A percentile compares a stretch with the other conserved stretches of the same genome.
These are phyloP conservation scores for Tipula helvola DNA, from an alignment of 2,888 invertebrate species.

Conservation along the genomic window DNA sequence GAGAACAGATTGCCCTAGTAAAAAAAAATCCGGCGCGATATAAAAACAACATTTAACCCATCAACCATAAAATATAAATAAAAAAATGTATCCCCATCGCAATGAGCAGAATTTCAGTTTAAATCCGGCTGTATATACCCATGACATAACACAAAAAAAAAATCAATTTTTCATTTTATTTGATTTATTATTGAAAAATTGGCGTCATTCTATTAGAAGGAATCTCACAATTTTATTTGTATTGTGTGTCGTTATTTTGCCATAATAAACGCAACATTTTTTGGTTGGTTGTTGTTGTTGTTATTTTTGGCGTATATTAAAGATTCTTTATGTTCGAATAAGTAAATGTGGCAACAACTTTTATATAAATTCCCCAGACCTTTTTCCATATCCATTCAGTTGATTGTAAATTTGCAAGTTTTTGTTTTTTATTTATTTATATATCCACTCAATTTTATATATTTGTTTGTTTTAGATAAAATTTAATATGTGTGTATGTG, in stretches of 20 bases:
- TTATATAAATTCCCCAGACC: background rate
- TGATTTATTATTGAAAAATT: background rate
- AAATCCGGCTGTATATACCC: background rate
- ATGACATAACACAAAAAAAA: background rate
- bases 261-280: background rate
- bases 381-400: background rate
- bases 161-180: background rate
- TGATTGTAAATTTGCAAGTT: background rate
- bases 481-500: background rate
- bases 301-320: background rate
- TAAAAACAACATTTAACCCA: background rate
- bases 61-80: background rate
- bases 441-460: background rate
- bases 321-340: background rate
- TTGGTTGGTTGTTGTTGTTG: background rate
- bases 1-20: background rate
- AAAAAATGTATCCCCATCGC: background rate
- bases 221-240: background rate
- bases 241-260: background rate
- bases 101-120: background rate
- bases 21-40: background rate
- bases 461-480: background rate
- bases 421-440: background rate
- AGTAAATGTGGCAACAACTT: background rate
- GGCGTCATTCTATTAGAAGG: background rate